Evolutionary conservation across 2,888 invertebrate species (phyloP).

Genomic region (Agrochola circellaris): DNA sequence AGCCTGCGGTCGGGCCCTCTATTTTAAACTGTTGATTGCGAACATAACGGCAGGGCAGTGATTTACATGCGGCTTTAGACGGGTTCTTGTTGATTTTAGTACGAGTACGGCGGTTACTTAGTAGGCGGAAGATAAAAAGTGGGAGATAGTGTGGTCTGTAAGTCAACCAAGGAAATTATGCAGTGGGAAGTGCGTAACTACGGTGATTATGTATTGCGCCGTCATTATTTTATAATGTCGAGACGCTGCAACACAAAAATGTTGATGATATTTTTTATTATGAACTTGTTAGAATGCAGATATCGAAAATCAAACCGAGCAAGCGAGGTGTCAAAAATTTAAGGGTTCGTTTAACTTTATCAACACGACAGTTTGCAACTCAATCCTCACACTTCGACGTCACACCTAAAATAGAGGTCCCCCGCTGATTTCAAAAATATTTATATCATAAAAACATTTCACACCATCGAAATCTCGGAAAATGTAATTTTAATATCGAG

Average conservation of each 20-base stretch:
- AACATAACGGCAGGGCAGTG: slow-evolving; percentile 67
- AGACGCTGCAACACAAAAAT: neutral
- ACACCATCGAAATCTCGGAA: slow-evolving; percentile 66
- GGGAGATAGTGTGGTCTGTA: slow-evolving; percentile 51
- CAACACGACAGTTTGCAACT: slow-evolving; percentile 53
- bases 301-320: slow-evolving; percentile 2
- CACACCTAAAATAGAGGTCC: slow-evolving; percentile 63
- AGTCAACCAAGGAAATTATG: slow-evolving; percentile 44
- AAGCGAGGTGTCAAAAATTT: slow-evolving; percentile 44
- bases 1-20: slow-evolving; percentile 81
- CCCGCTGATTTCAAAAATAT: slow-evolving; percentile 64
- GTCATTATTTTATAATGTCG: slow-evolving; percentile 1
- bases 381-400: slow-evolving; percentile 51
- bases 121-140: slow-evolving; percentile 51
- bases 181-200: slow-evolving; percentile 29
- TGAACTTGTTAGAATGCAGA: neutral
- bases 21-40: slow-evolving; percentile 84
- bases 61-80: slow-evolving; percentile 68
- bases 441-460: slow-evolving; percentile 62
- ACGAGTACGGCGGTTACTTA: slow-evolving; percentile 57
- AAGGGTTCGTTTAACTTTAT: slow-evolving; percentile 40
- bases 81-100: slow-evolving; percentile 64
- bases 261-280: neutral
- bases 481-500: slow-evolving; percentile 70
- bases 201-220: slow-evolving; percentile 11